Percentiles rank a stretch among this genome's conserved stretches.
phyloP scores from a whole-genome alignment of 2,113 vertebrate species.

The Podarcis muralis region DNA sequence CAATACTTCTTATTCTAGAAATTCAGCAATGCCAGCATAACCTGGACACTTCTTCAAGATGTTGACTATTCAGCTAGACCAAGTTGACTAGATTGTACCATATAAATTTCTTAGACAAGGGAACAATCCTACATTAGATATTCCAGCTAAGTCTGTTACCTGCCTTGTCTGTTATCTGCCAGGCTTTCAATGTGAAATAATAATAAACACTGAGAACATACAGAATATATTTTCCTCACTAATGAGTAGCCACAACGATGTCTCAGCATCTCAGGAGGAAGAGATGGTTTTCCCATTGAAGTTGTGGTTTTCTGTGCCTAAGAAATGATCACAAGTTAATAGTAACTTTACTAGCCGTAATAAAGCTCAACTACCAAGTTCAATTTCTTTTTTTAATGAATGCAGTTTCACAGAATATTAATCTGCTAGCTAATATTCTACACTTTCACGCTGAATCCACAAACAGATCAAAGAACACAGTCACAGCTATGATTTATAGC shows the following conservation, averaged over 20 bases:
- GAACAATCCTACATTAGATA: too few species aligned
- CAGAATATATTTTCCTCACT: background rate
- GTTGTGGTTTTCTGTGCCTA: background rate
- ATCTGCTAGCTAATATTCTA: background rate
- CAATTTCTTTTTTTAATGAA: background rate
- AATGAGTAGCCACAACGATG: background rate
- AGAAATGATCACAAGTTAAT: background rate
- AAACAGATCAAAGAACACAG: background rate
- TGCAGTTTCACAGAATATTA: background rate
- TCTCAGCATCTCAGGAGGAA: background rate
- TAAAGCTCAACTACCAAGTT: background rate
- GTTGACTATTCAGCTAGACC: background rate
- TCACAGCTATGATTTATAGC: background rate
- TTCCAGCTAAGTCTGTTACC: too few species aligned
- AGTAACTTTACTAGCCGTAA: background rate
- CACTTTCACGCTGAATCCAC: background rate
- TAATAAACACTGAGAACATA: background rate
- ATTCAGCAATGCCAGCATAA: background rate
- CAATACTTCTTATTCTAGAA: background rate
- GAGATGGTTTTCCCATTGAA: background rate
- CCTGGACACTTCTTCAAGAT: background rate
- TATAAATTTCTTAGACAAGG: too few species aligned
- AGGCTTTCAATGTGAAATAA: too few species aligned
- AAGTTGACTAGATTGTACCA: background rate
- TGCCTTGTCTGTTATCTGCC: background rate